Base-by-base conservation (phyloP, 2,888 invertebrate species). In the Drosophila silvestris region DNA sequence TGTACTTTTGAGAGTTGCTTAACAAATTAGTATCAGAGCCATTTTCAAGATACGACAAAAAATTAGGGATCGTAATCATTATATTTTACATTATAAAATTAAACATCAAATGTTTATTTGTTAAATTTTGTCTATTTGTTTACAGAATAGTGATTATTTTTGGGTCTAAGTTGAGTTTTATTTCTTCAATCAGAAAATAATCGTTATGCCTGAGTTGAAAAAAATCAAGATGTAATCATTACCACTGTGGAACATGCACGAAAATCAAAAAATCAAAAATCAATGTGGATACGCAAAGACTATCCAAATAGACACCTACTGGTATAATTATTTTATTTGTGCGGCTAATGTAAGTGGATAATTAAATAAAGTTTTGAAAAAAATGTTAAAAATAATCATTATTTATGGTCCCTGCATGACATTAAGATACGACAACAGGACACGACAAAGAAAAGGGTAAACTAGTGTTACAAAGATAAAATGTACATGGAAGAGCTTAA, bases 341-440 rank as follows among this genome's bases (percentile, higher is more conserved):
- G 57, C 30, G 33, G 22, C 39, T 57, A 37, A 57, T 32, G 57
- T 57, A 32, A 39, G 57, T 33, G 33, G 37, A 47, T 47, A 47
- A 47, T 39, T 57, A 57, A 57, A 57, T 37, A 35, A 33, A 57
- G 37, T 37, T 54, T 54, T 54, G 22, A 47, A 47, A 22, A n/a
- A 47, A 47, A 22, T 22, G 47, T 47, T 47, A 16, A 2, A 7
- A 22, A 47, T 22, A 47, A 47, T 22, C 22, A 47, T 47, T 47
- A 47, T 22, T 47, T 47, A 47, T 47, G 22, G 22, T 22, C 47
- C 22, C 47, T 4, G 47, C 14, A 22, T 47, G 22, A 19, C 22
- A 14, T 47, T 22, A 14, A 47, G 0, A 14, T 47, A 22, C 14
- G 14, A 22, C 22, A 22, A 22, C 6, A 14, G 7, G 22, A 2